Base-by-base conservation (phyloP, 2,113 vertebrate genomes). In the Neodontobutis hainanensis region DNA sequence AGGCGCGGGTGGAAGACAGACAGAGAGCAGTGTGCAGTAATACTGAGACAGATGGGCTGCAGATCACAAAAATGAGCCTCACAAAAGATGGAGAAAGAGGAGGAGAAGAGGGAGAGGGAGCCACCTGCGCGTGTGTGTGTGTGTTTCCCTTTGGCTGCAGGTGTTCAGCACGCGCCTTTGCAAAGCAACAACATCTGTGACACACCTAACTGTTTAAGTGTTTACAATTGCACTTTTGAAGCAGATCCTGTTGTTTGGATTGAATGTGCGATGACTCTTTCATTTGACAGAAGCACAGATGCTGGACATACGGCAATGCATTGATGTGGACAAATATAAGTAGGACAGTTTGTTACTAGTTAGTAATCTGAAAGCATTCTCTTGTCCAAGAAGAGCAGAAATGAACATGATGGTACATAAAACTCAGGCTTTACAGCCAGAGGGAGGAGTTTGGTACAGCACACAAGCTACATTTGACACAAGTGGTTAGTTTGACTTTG, bases 11-110 rank as follows among this genome's bases (percentile, higher is more conserved):
- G 67, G 49, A 59, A 65, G 77, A 77, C 67, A 74, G 66, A 59
- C 74, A 73, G 14, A 55, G 75, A 68, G 62, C 42, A 50, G 55
- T 68, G 65, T 53, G 51, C 68, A 75, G 73, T 34, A n/a, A 60
- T 56, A 73, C 14, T 0, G 60, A 75, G 81, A 82, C 76, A 84
- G 88, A 85, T 82, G 62, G 80, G 74, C 40, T 45, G 19, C 10
- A 65, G 74, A 68, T 68, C 65, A 59, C 9, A 44, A 51, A 61
- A 68, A 40, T 46, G 34, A 62, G 40, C 65, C 32, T 58, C 11
- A 40, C 16, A 3, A 38, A 46, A 15, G 5, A 68, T 7, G 57
- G 64, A 62, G 46, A 65, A 2, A 35, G 42, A 46, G 53, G 6
- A 44, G 4, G 19, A 14, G 73, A 53, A 52, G 67, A 44, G 48